These are phyloP conservation scores for Nyleta sp. DNA, from an alignment of 2,888 invertebrate species.

Conservation along the genomic window DNA sequence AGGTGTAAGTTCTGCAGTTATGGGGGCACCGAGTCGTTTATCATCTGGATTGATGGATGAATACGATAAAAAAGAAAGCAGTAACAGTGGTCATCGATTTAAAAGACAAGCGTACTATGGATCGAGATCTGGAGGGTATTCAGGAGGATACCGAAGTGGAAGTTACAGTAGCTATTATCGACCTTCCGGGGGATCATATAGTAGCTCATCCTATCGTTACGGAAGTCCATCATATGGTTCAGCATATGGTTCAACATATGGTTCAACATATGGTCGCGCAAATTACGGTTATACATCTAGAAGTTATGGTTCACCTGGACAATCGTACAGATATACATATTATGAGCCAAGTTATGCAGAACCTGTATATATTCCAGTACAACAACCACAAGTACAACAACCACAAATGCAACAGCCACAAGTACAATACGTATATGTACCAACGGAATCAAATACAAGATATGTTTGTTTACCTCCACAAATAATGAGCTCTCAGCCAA, in stretches of 20 bases:
- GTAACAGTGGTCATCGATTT: not conserved
- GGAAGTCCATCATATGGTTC: not conserved
- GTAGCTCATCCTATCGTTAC: not conserved
- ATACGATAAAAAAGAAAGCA: not conserved
- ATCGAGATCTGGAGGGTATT: too few relatives aligned
- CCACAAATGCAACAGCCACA: not conserved
- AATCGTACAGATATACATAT: not conserved
- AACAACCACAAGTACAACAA: not conserved
- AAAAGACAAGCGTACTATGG: slow-evolving; percentile 4
- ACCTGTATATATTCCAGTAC: too few relatives aligned
- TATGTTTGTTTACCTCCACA: too few relatives aligned
- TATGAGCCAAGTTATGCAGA: not conserved
- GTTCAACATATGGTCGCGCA: not conserved
- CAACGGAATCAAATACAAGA: not conserved
- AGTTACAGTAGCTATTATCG: not conserved
- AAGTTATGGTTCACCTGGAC: too few relatives aligned
- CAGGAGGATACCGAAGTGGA: not conserved
- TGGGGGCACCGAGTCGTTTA: not conserved
- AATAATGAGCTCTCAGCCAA: too few relatives aligned
- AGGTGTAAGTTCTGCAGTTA: not conserved
- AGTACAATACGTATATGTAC: not conserved
- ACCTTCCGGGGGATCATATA: not conserved
- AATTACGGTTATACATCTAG: too few relatives aligned
- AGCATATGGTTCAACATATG: too few relatives aligned
- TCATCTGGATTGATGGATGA: not conserved